Evolutionary conservation across 2,113 vertebrate genomes (phyloP), one percentile per base, ranked within the genome.

Genomic region (Zosterops pallidus): DNA sequence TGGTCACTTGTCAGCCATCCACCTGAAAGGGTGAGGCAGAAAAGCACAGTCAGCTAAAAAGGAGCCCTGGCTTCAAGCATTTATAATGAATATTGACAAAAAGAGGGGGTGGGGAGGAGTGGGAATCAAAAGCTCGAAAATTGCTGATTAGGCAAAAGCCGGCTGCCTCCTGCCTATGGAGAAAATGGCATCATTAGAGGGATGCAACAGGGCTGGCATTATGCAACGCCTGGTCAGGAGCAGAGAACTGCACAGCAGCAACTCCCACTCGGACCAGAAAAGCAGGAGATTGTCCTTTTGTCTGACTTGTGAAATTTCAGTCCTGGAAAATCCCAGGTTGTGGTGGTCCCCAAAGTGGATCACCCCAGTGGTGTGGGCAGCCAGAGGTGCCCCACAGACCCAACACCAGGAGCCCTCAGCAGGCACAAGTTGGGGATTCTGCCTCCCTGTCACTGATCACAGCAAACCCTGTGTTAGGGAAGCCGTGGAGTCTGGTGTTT

Each of bases 31-130:
- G 81, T 91, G 84, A 89, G 82, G 95, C 50, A 92, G 89, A 97
- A 92, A 95, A 97, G 96, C 97, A 82, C 44, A 95, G 96, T 98
- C 97, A 98, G 97, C 97, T 94, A 95, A 98, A 98, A 98, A 95
- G 79, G 95, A 98, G 64, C 87, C 89, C 95, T 95, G 92, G 95
- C 93, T 97, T 97, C 92, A 96, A 97, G 96, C 93, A 98, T 98
- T 98, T 98, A 94, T 97, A 98, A 97, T 98, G 96, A 97, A 97
- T 98, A 98, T 98, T 97, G 97, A 98, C 97, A 97, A 91, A 96
- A 96, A 94, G 89, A 95, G 93, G 83, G n/a, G 46, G 71, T 41
- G 70, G 81, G 37, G 53, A 70, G 37, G 60, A 92, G 69, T 74
- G 86, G 70, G 97, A 97, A 96, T 97, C 92, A 97, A 97, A 98